phyloP scores from a whole-genome alignment of 2,113 vertebrate genomes.

The Seriola quinqueradiata region DNA sequence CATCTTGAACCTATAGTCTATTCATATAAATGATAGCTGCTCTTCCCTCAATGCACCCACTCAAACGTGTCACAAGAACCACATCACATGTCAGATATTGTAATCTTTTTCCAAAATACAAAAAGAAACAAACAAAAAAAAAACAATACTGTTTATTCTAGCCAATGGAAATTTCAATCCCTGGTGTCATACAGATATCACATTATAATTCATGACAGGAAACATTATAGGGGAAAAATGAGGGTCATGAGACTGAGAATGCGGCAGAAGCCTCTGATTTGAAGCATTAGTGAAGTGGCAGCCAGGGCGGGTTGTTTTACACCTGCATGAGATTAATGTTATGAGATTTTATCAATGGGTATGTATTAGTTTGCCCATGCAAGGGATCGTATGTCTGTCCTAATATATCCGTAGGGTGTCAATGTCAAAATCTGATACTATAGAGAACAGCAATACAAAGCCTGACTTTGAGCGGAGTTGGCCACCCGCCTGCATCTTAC shows the following conservation, averaged over 20 bases:
- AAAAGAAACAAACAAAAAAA: neutral
- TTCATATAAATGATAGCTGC: neutral
- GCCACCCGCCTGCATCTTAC: no score
- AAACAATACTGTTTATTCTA: neutral
- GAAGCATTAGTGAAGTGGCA: neutral
- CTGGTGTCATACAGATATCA: neutral
- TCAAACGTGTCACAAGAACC: neutral
- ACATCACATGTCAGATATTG: conserved; percentile 2
- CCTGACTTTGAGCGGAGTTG: no score
- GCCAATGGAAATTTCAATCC: neutral
- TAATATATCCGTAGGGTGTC: neutral
- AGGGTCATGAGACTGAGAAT: neutral
- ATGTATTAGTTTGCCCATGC: neutral
- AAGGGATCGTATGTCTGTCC: neutral
- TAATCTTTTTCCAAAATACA: neutral
- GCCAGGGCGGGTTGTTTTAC: neutral
- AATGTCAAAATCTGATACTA: neutral
- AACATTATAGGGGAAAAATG: neutral
- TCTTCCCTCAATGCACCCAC: neutral
- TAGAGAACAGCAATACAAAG: neutral
- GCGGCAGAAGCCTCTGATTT: neutral
- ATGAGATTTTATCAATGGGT: no score
- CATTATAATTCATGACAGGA: neutral
- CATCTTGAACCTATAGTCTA: neutral
- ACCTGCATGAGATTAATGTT: neutral